Evolutionary conservation across 2,888 invertebrate species (phyloP).

Genomic region (Drosophila picticornis): DNA sequence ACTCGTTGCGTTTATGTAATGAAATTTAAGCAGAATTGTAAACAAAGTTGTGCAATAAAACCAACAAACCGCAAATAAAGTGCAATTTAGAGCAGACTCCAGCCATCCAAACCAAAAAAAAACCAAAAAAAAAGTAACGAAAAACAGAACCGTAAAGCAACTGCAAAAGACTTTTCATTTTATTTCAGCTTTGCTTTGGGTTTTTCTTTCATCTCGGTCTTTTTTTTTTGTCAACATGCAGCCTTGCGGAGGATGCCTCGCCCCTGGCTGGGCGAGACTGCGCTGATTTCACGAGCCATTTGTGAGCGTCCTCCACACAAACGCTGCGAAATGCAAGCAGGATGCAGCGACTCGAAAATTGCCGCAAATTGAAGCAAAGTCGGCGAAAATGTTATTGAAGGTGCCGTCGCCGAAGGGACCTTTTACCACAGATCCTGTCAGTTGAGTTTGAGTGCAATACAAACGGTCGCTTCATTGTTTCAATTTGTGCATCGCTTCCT

Average conservation of each 20-base stretch:
- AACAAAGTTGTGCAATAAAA: conserved; percentile 76
- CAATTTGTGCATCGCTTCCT: conserved; percentile 58
- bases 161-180: conserved; percentile 43
- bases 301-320: conserved; percentile 54
- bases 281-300: conserved; percentile 69
- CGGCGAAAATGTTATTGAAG: conserved; percentile 56
- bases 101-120: conserved; percentile 16
- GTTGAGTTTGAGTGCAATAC: conserved; percentile 19
- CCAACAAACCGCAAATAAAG: conserved; percentile 77
- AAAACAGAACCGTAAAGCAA: conserved; percentile 5
- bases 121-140: conserved; percentile 1
- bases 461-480: conserved; percentile 64
- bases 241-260: not conserved
- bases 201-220: conserved; percentile 17
- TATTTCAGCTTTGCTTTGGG: conserved; percentile 44
- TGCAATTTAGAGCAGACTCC: conserved; percentile 66
- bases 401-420: conserved; percentile 26
- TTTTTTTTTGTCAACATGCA: conserved; percentile 51
- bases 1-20: conserved; percentile 64
- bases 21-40: conserved; percentile 79
- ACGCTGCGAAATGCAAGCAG: conserved; percentile 33
- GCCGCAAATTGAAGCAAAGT: conserved; percentile 64
- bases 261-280: conserved; percentile 39
- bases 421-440: conserved; percentile 10
- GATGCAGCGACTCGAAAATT: conserved; percentile 56